These are phyloP conservation scores for Leucoptera coffeella DNA, from an alignment of 2,888 invertebrate genomes.

Conservation along the genomic window DNA sequence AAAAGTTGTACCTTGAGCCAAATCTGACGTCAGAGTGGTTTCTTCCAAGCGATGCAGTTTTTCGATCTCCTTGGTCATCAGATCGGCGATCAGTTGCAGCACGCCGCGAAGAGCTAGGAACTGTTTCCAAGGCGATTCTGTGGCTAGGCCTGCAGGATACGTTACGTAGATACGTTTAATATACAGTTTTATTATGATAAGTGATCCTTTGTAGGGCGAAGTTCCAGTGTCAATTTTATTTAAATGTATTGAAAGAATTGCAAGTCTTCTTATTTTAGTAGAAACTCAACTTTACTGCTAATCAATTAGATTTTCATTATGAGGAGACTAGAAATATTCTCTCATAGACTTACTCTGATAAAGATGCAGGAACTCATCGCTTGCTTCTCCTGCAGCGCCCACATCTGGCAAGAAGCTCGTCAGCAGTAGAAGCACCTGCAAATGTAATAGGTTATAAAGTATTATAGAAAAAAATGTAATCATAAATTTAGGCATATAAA, in stretches of 20 bases:
- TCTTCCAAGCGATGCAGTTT: conserved; percentile 85
- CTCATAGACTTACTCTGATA: conserved; percentile 73
- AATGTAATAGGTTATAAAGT: too few species aligned
- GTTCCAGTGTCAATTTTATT: too few species aligned
- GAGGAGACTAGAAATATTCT: too few species aligned
- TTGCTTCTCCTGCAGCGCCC: conserved; percentile 83
- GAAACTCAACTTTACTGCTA: too few species aligned
- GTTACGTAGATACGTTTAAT: background rate
- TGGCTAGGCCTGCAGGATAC: conserved; percentile 53
- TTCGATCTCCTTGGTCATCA: conserved; percentile 84
- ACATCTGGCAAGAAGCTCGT: conserved; percentile 85
- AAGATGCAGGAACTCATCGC: conserved; percentile 82
- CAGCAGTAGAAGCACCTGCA: conserved; percentile 72
- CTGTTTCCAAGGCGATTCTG: conserved; percentile 87
- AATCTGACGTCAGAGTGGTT: conserved; percentile 86
- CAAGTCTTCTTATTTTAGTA: too few species aligned
- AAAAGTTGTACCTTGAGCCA: conserved; percentile 73
- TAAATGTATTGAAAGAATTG: too few species aligned
- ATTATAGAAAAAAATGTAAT: too few species aligned
- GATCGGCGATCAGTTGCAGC: conserved; percentile 73
- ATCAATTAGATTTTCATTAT: too few species aligned
- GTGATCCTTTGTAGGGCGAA: too few species aligned
- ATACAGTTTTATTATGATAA: too few species aligned
- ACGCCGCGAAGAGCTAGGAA: conserved; percentile 86
- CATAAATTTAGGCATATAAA: too few species aligned